Evolutionary conservation across 2,888 invertebrate genomes (phyloP).

Genomic region (Ptilodon capucinus): DNA sequence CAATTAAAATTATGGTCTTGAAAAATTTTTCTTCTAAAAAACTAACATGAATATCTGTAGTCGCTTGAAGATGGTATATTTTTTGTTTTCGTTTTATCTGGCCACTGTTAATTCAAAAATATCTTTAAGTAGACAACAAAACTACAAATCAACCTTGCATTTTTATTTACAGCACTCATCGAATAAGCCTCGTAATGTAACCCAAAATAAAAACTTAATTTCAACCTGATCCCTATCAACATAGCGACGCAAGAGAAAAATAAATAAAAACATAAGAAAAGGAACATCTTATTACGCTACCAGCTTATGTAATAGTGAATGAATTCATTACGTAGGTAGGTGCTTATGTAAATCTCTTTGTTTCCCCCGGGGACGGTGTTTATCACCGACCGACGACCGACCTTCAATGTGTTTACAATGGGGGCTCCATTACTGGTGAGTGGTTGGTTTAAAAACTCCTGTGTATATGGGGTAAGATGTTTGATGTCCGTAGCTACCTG

Average conservation of each 20-base stretch:
- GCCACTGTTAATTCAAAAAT: background rate
- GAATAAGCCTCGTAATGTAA: background rate
- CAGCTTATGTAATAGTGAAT: constrained; percentile 6
- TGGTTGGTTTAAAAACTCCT: background rate
- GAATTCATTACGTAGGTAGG: constrained; percentile 20
- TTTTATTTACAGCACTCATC: background rate
- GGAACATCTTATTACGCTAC: constrained; percentile 1
- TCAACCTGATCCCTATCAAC: background rate
- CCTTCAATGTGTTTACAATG: constrained; percentile 19
- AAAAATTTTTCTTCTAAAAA: no score
- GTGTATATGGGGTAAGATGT: background rate
- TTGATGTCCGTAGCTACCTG: background rate
- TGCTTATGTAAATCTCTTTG: constrained; percentile 31
- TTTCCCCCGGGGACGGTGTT: constrained; percentile 16
- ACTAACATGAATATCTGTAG: no score
- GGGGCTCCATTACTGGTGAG: constrained; percentile 9
- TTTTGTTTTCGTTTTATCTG: no score
- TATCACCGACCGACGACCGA: constrained; percentile 1
- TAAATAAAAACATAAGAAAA: constrained; percentile 6
- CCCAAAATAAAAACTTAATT: background rate
- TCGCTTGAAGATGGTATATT: no score
- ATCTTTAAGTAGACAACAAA: background rate
- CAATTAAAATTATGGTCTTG: no score
- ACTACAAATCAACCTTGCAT: background rate
- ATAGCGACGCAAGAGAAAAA: constrained; percentile 1